Base-by-base conservation (phyloP, 2,888 invertebrate species). In the Argyresthia albistria region DNA sequence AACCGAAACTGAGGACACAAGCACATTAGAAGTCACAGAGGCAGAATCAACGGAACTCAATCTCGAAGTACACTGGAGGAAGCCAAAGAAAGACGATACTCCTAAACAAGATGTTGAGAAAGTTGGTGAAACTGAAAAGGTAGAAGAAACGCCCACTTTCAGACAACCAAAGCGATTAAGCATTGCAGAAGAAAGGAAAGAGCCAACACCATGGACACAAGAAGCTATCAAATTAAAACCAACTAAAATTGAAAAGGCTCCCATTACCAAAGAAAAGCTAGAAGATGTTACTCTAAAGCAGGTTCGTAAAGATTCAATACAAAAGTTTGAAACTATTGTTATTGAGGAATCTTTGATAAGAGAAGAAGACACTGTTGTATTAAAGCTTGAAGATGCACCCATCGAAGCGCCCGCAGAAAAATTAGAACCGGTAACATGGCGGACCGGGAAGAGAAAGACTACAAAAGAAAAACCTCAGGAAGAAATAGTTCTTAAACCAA, bases 211-310 rank as follows among this genome's bases (percentile, higher is more conserved):
- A 52, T 90, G 69, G 90, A 93, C 90, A 3, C 89, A 93, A 63
- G 91, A 93, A 73, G 88, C 89, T 58, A 86, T 91, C 11, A 84
- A 88, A 62, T 66, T 91, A 58, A 87, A 90, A 60, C 91, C 91
- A 1, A 84, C 91, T 0, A 91, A 90, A 60, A 88, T 90, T 50
- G 86, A 90, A 58, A 89, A 89, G 58, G 77, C 80, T 57, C 68
- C 80, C 51, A 84, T 90, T 74, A 16, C 84, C 69, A 84, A 90
- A 88, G 65, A 88, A 87, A 89, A 87, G 64, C 59, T 88, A 48
- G 87, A 89, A 71, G 76, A 81, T 59, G 68, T 86, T 6, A 72
- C 69, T 46, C 64, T 84, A 53, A 86, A 67, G 66, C 79, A 74
- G 54, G 65, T 76, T 2, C 64, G 72, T 56, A 84, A 84, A 60